Percentiles rank a stretch among this genome's conserved stretches.
phyloP scores from a whole-genome alignment of 2,888 invertebrate species.

The Eupeodes latifasciatus region DNA sequence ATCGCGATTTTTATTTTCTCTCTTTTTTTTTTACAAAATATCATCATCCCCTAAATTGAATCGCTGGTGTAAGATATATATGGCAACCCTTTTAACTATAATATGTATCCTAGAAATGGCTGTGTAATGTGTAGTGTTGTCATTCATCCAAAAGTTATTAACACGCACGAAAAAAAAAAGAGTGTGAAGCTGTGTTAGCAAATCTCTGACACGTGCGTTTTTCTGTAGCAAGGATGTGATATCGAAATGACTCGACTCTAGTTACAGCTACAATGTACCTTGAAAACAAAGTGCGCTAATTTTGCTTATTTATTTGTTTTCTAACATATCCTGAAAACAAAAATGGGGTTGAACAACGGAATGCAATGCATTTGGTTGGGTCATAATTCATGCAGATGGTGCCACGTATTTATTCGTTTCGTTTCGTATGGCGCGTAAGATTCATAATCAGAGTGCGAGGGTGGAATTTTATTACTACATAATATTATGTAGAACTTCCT shows the following conservation, averaged over 20 bases:
- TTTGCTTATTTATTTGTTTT: slow-evolving; percentile 60
- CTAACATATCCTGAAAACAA: slow-evolving; percentile 13
- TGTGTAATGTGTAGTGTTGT: slow-evolving; percentile 21
- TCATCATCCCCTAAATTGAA: background rate
- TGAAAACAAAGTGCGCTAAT: slow-evolving; percentile 63
- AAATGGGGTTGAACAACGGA: background rate
- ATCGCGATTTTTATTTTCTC: slow-evolving; percentile 25
- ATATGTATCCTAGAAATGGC: no score
- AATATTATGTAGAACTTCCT: background rate
- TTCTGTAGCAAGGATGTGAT: slow-evolving; percentile 49
- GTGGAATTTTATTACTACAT: background rate
- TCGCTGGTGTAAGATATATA: background rate
- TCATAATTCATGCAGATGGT: slow-evolving; percentile 60
- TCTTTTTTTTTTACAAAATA: slow-evolving; percentile 13
- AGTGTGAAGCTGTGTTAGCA: slow-evolving; percentile 64
- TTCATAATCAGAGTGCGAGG: slow-evolving; percentile 9
- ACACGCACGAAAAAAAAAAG: slow-evolving; percentile 39
- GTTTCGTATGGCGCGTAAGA: slow-evolving; percentile 28
- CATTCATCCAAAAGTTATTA: slow-evolving; percentile 71
- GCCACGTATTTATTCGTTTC: slow-evolving; percentile 26
- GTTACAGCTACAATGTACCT: background rate
- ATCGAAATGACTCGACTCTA: slow-evolving; percentile 17
- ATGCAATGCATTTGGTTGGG: slow-evolving; percentile 54
- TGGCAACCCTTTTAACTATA: slow-evolving; percentile 50
- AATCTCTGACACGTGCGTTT: slow-evolving; percentile 70